These are phyloP conservation scores for Papilio glaucus DNA, from an alignment of 1,140 invertebrate species.

Conservation along the genomic window DNA sequence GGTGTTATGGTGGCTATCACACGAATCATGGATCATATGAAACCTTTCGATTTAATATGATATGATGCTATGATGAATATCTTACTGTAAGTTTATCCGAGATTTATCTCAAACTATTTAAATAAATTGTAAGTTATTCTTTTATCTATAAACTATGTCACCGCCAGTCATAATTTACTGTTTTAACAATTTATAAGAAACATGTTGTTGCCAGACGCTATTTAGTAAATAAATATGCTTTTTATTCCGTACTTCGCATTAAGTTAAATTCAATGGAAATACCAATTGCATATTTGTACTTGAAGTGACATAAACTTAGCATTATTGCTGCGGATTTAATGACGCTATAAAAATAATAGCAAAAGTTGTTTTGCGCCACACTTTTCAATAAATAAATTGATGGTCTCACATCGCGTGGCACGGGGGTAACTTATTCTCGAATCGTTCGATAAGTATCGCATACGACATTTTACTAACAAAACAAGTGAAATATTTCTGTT, in stretches of 20 bases:
- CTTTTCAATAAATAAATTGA: slow-evolving; percentile 23
- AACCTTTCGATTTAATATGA: no score
- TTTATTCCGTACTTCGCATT: not conserved
- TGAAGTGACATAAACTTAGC: slow-evolving; percentile 25
- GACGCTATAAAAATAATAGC: slow-evolving; percentile 31
- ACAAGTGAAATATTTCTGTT: no score
- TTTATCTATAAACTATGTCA: no score
- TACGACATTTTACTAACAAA: not conserved
- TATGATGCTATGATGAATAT: no score
- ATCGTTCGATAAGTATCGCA: not conserved
- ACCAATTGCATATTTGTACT: slow-evolving; percentile 1
- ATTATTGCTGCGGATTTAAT: slow-evolving; percentile 23
- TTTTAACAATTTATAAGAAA: no score
- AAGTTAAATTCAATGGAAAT: slow-evolving; percentile 22
- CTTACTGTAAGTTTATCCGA: no score
- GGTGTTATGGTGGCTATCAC: no score
- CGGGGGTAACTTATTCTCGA: not conserved
- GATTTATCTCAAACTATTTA: no score
- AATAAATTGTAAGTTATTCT: no score
- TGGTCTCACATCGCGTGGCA: slow-evolving; percentile 9
- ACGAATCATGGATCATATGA: no score
- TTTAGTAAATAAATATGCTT: not conserved
- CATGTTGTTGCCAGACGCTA: no score
- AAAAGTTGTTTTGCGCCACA: slow-evolving; percentile 27
- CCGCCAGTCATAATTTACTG: no score